phyloP scores from a whole-genome alignment of 2,888 invertebrate genomes.

The Sphaeridia pumilis region DNA sequence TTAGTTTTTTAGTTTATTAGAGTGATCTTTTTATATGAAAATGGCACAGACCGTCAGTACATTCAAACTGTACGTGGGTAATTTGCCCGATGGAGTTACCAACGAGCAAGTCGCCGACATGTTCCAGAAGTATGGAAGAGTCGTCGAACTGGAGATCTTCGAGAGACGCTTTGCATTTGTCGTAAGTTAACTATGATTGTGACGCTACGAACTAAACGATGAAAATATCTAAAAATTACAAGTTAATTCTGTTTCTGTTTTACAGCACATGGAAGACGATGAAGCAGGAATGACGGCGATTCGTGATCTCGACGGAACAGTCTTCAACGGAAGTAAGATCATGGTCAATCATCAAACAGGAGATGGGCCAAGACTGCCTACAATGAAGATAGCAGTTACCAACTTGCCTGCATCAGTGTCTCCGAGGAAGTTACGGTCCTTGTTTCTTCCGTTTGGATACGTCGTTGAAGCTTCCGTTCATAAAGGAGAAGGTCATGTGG shows the following conservation, averaged over 20 bases:
- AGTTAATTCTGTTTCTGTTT: constrained; percentile 17
- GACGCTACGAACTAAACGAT: neutral
- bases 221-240: neutral
- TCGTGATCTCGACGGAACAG: constrained; percentile 73
- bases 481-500: constrained; percentile 94
- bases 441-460: constrained; percentile 89
- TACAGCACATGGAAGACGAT: constrained; percentile 82
- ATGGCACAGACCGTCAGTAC: constrained; percentile 20
- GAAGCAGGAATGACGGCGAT: constrained; percentile 85
- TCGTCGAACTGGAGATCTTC: constrained; percentile 29
- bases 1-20: no score
- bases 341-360: constrained; percentile 81
- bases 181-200: constrained; percentile 18
- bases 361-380: constrained; percentile 78
- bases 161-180: constrained; percentile 27
- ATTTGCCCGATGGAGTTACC: constrained; percentile 15
- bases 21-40: no score
- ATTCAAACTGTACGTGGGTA: constrained; percentile 27
- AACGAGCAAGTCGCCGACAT: constrained; percentile 22
- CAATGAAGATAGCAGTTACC: constrained; percentile 92
- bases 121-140: constrained; percentile 27
- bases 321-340: constrained; percentile 75
- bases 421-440: constrained; percentile 77
- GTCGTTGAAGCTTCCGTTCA: constrained; percentile 97
- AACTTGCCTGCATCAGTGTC: constrained; percentile 70